Evolutionary conservation across 2,113 vertebrate species (phyloP), one percentile per base, ranked within the genome.

Genomic region (Chunga burmeisteri): DNA sequence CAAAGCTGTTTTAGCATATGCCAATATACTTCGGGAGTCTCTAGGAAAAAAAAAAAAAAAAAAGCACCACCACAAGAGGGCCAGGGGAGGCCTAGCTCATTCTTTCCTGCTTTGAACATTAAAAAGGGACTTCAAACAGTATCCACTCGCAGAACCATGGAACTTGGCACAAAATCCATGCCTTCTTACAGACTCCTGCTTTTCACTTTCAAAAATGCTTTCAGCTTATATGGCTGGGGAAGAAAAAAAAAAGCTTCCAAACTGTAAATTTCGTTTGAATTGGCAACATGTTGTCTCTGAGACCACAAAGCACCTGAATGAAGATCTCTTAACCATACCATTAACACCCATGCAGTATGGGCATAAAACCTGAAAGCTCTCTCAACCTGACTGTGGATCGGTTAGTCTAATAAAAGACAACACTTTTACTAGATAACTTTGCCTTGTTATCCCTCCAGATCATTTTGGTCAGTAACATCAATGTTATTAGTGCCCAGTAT

Each of bases 181-280:
- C 26, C 65, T 81, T 67, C 55, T 78, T 81, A 73, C 17, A 56
- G 77, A 55, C 14, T 89, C 49, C 11, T 53, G 47, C 42, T 40
- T 87, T 91, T 87, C 50, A 50, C 40, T 91, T 94, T 84, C 65
- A 89, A 38, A 89, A 87, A 89, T 62, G 49, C 7, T 81, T 91
- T 88, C 78, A 84, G 42, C 42, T 63, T 73, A 49, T 40, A 73
- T 6, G 11, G 13, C 16, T 38, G 21, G 13, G 15, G 27, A 23
- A 9, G 11, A 13, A 25, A 10, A 42, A 10, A 42, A 19, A 17
- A 53, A 63, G 6, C 36, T 91, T 74, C 42, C n/a, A 84, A 71
- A 44, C 26, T 11, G 53, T 32, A n/a, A 46, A 40, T 50, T 71
- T 74, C 81, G 25, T 74, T 81, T 78, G 30, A 81, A 59, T 46